A percentile compares a stretch with the other conserved stretches of the same genome.
Conservation (phyloP, 2,888 invertebrate genomes). For the Diogma glabrata region DNA sequence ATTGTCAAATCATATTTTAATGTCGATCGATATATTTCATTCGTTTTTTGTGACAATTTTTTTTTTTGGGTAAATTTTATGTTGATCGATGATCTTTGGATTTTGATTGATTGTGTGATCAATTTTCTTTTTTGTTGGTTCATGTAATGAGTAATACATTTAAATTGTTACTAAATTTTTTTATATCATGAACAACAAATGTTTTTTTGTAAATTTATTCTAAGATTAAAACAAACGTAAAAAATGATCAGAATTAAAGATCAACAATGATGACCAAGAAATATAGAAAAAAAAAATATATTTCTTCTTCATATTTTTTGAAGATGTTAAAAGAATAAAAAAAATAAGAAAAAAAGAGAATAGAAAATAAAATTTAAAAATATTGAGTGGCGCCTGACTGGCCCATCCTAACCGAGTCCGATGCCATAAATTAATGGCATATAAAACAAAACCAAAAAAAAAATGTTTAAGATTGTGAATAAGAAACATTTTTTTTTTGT, state of each 20-base stretch:
- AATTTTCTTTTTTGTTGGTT: too few relatives aligned
- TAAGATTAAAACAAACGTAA: conserved; percentile 7
- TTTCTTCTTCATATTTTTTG: too few relatives aligned
- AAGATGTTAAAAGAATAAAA: too few relatives aligned
- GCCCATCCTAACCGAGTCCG: conserved; percentile 18
- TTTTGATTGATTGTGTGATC: conserved; percentile 9
- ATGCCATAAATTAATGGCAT: conserved; percentile 19
- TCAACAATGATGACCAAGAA: conserved; percentile 1
- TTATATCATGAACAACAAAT: neutral
- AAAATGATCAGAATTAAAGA: conserved; percentile 3
- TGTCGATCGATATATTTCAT: conserved; percentile 1
- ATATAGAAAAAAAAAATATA: neutral
- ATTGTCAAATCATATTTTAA: conserved; percentile 8
- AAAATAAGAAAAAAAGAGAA: conserved; percentile 9
- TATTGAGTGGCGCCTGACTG: conserved; percentile 18
- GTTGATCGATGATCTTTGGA: conserved; percentile 5
- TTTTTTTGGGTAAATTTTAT: neutral
- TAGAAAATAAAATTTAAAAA: conserved; percentile 7
- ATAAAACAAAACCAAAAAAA: conserved; percentile 4
- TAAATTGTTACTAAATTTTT: too few relatives aligned
- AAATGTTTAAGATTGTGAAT: neutral
- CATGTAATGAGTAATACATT: conserved; percentile 7
- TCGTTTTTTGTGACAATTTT: neutral
- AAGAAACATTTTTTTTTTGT: conserved; percentile 1
- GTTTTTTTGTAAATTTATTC: too few relatives aligned